A percentile compares a stretch with the other conserved stretches of the same genome.
Evolutionary conservation across 2,888 invertebrate species (phyloP).

Genomic region (Ophioninae sp.): DNA sequence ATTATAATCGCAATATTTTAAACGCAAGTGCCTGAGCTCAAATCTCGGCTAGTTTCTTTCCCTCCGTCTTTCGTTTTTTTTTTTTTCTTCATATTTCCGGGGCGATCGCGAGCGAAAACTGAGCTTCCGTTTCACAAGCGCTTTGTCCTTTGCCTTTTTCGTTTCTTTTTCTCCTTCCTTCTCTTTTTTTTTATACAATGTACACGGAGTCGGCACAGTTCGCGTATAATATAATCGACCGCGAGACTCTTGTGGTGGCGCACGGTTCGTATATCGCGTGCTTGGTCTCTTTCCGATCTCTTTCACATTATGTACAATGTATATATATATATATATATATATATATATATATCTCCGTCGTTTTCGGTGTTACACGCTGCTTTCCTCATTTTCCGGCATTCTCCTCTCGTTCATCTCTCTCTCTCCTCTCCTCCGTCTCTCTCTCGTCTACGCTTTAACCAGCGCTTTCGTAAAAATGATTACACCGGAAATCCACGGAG

Average conservation of each 20-base stretch:
- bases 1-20: constrained; percentile 40
- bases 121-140: constrained; percentile 4
- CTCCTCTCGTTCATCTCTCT: background rate
- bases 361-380: constrained; percentile 33
- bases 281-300: constrained; percentile 14
- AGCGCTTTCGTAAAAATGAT: constrained; percentile 14
- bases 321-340: constrained; percentile 12
- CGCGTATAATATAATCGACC: constrained; percentile 41
- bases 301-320: constrained; percentile 10
- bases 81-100: background rate
- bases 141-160: constrained; percentile 13
- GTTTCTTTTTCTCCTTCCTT: constrained; percentile 10
- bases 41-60: constrained; percentile 19
- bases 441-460: background rate
- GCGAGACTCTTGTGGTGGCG: constrained; percentile 28
- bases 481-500: background rate
- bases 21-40: constrained; percentile 21
- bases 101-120: constrained; percentile 12
- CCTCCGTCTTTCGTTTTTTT: constrained; percentile 27
- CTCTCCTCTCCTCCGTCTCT: background rate
- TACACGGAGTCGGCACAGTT: constrained; percentile 27
- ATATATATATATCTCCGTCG: constrained; percentile 23
- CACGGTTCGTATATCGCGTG: constrained; percentile 41
- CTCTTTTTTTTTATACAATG: background rate
- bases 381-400: constrained; percentile 10